phyloP scores from a whole-genome alignment of 2,797 vertebrate genomes.

The Chelon auratus region DNA sequence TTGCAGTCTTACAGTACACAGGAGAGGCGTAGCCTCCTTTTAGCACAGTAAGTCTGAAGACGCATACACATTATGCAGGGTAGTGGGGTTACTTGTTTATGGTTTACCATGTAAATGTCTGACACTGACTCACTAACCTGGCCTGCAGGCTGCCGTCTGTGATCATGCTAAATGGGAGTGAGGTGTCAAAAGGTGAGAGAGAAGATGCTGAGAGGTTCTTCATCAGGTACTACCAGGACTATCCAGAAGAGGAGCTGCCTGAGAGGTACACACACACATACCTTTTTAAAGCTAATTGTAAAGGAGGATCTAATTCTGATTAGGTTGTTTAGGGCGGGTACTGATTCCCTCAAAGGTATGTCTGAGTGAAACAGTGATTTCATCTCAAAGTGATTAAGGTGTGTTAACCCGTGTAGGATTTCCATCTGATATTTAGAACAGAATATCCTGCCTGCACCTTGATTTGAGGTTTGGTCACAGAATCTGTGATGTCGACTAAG shows the following conservation, averaged over 20 bases:
- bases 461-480: no score
- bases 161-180: conserved; percentile 91
- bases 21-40: conserved; percentile 91
- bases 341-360: no score
- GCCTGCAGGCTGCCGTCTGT: conserved; percentile 90
- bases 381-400: no score
- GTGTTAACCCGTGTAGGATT: no score
- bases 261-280: conserved; percentile 84
- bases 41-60: conserved; percentile 86
- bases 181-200: conserved; percentile 89
- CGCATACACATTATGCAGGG: background rate
- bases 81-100: background rate
- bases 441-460: no score
- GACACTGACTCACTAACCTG: background rate
- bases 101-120: no score
- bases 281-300: background rate
- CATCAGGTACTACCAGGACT: conserved; percentile 92
- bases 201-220: conserved; percentile 98
- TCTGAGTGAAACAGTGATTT: no score
- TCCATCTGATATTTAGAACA: no score
- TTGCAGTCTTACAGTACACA: conserved; percentile 91
- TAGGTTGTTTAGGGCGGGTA: no score
- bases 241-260: conserved; percentile 89
- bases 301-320: background rate
- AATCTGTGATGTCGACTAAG: no score